Conservation (phyloP, 2,113 vertebrate genomes). For the Muntiacus reevesi region DNA sequence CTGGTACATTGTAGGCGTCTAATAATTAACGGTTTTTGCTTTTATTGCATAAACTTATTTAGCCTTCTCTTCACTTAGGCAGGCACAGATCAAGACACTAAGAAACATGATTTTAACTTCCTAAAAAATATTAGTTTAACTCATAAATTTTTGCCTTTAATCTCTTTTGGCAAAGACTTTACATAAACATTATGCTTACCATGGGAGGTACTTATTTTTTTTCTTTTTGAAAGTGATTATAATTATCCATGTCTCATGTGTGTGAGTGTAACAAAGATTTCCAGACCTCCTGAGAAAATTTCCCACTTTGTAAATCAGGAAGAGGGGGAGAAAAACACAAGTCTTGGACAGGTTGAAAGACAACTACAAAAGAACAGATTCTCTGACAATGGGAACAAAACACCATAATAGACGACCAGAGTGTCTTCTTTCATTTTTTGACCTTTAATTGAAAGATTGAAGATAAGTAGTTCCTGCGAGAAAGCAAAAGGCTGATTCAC, state of each 20-base stretch:
- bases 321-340: not conserved
- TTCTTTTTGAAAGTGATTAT: not conserved
- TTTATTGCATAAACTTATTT: not conserved
- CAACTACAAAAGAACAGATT: conserved; percentile 56
- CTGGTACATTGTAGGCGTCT: not conserved
- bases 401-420: conserved; percentile 70
- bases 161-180: conserved; percentile 25
- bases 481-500: conserved; percentile 83
- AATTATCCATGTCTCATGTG: conserved; percentile 12
- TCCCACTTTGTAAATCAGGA: conserved; percentile 65
- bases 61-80: not conserved
- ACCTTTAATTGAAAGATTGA: conserved; percentile 88
- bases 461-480: conserved; percentile 83
- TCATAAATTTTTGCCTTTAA: not conserved
- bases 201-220: not conserved
- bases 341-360: conserved; percentile 50
- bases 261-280: conserved; percentile 25
- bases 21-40: not conserved
- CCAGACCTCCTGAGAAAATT: conserved; percentile 43
- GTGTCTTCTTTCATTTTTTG: conserved; percentile 79
- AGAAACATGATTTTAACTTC: not conserved
- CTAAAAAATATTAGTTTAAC: conserved; percentile 25
- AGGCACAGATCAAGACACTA: not conserved
- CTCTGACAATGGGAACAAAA: conserved; percentile 58
- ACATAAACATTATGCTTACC: conserved; percentile 13